These are phyloP conservation scores for Platyscapa corneri DNA, from an alignment of 1,140 invertebrate genomes.

Conservation along the genomic window DNA sequence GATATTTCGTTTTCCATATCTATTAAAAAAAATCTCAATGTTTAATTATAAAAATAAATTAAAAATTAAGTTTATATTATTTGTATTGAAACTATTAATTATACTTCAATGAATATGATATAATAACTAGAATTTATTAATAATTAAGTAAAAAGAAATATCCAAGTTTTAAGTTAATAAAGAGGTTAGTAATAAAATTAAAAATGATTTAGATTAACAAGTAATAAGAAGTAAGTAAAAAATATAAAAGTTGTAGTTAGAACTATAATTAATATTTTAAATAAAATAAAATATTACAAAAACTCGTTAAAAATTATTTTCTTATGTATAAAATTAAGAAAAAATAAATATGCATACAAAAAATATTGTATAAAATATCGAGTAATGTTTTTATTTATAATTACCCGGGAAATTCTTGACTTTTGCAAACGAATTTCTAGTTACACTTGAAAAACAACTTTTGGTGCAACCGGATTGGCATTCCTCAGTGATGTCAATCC, in stretches of 20 bases:
- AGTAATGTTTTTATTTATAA: constrained; percentile 2
- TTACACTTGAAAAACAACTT: constrained; percentile 37
- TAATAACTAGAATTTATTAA: neutral
- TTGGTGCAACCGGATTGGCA: constrained; percentile 46
- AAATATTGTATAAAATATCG: neutral
- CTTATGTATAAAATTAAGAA: neutral
- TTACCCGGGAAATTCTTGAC: constrained; percentile 29
- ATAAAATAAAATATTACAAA: neutral
- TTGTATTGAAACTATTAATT: neutral
- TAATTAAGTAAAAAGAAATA: neutral
- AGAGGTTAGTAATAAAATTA: constrained; percentile 9
- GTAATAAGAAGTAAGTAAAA: neutral
- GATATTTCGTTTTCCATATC: constrained; percentile 62
- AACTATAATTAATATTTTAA: neutral
- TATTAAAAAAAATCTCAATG: constrained; percentile 9
- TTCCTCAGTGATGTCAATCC: constrained; percentile 41
- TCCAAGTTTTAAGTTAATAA: neutral
- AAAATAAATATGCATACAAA: neutral
- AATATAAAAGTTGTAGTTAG: neutral
- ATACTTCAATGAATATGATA: neutral
- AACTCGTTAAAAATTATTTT: neutral
- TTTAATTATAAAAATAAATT: constrained; percentile 4
- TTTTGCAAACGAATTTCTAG: constrained; percentile 4
- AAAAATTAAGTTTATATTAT: neutral
- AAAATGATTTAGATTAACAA: neutral